Evolutionary conservation across 64 coral and sea anemone genomes (phyloP).

Genomic region (Montipora capricornis): DNA sequence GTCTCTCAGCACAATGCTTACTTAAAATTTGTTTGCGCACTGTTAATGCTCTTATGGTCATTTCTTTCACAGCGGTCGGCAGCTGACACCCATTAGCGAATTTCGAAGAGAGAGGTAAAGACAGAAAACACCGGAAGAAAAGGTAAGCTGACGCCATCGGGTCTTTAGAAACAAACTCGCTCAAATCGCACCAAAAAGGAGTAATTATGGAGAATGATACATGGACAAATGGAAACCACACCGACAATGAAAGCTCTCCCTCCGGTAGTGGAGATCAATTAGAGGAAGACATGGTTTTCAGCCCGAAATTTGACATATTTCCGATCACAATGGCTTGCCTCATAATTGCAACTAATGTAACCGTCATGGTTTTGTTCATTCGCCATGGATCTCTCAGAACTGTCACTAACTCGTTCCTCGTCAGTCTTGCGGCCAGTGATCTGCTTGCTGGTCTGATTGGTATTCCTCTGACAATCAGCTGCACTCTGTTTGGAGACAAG

Average conservation of each 20-base stretch:
- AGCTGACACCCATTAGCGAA: background rate
- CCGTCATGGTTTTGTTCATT: slow-evolving; percentile 57
- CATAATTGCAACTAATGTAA: slow-evolving; percentile 59
- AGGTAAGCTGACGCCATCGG: background rate
- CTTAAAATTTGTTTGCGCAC: slow-evolving; percentile 10
- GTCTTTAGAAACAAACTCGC: background rate
- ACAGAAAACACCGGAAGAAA: background rate
- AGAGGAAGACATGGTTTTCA: slow-evolving; percentile 53
- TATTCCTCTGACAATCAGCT: slow-evolving; percentile 47
- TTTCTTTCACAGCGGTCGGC: slow-evolving; percentile 6
- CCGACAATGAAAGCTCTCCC: background rate
- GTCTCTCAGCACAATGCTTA: background rate
- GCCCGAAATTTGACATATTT: slow-evolving; percentile 60
- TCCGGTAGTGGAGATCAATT: slow-evolving; percentile 5
- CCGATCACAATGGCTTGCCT: slow-evolving; percentile 63
- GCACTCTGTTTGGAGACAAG: slow-evolving; percentile 4
- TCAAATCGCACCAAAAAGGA: background rate
- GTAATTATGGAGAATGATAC: background rate
- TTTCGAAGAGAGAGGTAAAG: background rate
- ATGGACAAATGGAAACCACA: background rate
- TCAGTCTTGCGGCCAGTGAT: slow-evolving; percentile 67
- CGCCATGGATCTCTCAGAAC: slow-evolving; percentile 52
- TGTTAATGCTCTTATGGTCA: slow-evolving; percentile 4
- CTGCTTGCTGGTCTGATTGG: slow-evolving; percentile 64
- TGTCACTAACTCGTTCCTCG: slow-evolving; percentile 73